Percentiles rank a stretch among this genome's conserved stretches.
Evolutionary conservation across 2,888 invertebrate genomes (phyloP).

Genomic region (Standfussiana lucernea): DNA sequence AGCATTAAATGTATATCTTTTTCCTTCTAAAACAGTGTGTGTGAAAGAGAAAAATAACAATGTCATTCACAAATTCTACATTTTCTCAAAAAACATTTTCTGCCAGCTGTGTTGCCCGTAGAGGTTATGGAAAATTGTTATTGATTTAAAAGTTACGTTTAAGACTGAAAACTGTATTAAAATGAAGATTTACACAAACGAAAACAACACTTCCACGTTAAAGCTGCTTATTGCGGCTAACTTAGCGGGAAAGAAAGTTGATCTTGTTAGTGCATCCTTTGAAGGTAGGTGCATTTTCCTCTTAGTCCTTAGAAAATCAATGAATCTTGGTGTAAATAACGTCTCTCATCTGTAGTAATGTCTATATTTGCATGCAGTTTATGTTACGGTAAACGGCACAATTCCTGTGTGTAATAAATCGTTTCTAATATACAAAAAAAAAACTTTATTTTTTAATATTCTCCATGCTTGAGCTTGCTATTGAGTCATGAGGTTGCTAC

Average conservation of each 20-base stretch:
- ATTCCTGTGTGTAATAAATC: not conserved
- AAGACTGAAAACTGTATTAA: conserved; percentile 74
- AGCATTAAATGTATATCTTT: conserved; percentile 4
- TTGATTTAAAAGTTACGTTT: conserved; percentile 58
- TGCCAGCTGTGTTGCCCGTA: conserved; percentile 63
- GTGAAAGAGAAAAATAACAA: conserved; percentile 15
- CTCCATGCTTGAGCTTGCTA: not conserved
- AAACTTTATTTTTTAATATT: not conserved
- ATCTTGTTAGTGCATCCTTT: conserved; percentile 90
- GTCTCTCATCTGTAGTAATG: not conserved
- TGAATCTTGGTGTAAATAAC: not conserved
- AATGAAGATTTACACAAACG: conserved; percentile 94
- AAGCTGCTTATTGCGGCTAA: conserved; percentile 94
- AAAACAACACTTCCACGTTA: conserved; percentile 94
- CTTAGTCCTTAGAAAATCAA: not conserved
- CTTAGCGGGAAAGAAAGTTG: conserved; percentile 91
- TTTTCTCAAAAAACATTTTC: conserved; percentile 28
- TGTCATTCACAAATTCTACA: not conserved
- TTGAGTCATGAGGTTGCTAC: not conserved
- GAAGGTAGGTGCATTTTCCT: conserved; percentile 88
- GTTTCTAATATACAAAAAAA: not conserved
- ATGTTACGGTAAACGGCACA: not conserved
- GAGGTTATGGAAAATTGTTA: conserved; percentile 68
- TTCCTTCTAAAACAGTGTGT: not conserved
- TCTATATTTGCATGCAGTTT: conserved; percentile 28